Evolutionary conservation across 2,888 invertebrate species (phyloP).

Genomic region (Heteromurus nitidus): DNA sequence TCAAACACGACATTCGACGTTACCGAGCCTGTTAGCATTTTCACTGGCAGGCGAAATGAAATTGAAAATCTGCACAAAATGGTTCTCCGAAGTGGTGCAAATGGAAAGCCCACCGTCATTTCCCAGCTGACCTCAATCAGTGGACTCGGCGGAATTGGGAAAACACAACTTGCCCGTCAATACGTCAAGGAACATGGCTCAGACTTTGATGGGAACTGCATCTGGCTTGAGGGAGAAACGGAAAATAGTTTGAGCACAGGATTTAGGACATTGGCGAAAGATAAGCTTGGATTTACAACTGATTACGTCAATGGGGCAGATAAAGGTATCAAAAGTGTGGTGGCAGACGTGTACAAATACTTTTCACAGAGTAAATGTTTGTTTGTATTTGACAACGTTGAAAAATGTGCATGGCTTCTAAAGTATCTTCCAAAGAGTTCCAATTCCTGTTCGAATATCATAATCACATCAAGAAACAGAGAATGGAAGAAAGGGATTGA

Average conservation of each 20-base stretch:
- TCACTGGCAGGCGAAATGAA: not conserved
- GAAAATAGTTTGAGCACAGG: not conserved
- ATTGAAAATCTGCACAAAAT: not conserved
- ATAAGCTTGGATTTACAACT: not conserved
- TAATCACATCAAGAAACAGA: not conserved
- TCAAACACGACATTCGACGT: not conserved
- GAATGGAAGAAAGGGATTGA: not conserved
- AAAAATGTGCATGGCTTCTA: not conserved
- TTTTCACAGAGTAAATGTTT: not conserved
- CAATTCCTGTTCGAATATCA: not conserved
- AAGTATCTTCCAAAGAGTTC: not conserved
- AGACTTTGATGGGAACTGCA: conserved; percentile 5
- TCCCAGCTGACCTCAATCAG: not conserved
- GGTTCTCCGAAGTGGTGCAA: not conserved
- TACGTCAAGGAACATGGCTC: not conserved
- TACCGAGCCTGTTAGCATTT: not conserved
- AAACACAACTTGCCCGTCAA: not conserved
- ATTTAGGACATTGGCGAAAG: not conserved
- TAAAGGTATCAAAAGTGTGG: not conserved
- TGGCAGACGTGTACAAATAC: not conserved
- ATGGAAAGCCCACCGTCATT: not conserved
- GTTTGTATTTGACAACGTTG: conserved; percentile 19
- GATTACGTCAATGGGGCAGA: not conserved
- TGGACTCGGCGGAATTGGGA: conserved; percentile 21
- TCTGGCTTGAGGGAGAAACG: conserved; percentile 6